Conservation (phyloP, 2,888 invertebrate species). For the Parnassius glacialis region DNA sequence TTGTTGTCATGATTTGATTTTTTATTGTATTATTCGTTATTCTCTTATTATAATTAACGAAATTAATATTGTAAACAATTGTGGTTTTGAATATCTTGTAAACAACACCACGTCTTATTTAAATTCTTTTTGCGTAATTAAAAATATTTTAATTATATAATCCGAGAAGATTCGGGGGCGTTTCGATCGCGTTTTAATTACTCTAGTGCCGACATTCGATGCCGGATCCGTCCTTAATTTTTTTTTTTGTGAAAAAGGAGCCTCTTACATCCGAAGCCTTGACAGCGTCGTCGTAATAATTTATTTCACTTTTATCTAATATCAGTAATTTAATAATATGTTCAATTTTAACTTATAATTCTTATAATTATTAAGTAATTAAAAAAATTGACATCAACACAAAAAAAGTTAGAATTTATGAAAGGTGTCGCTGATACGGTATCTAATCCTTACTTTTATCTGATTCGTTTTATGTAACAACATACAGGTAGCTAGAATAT, state of each 20-base stretch:
- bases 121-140: slow-evolving; percentile 35
- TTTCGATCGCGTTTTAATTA: slow-evolving; percentile 50
- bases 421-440: no score
- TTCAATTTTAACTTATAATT: not conserved
- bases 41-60: no score
- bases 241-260: slow-evolving; percentile 31
- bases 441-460: no score
- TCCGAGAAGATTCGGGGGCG: slow-evolving; percentile 31
- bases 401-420: no score
- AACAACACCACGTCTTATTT: not conserved
- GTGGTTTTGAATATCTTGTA: no score
- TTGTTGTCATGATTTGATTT: no score
- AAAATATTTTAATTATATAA: slow-evolving; percentile 41
- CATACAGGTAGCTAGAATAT: no score
- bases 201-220: slow-evolving; percentile 34
- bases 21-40: no score
- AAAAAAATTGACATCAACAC: no score
- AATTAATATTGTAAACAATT: no score
- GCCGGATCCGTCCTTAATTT: slow-evolving; percentile 33
- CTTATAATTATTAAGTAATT: no score
- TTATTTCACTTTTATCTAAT: slow-evolving; percentile 12
- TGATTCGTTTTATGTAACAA: no score
- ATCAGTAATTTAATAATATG: not conserved
- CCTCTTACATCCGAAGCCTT: slow-evolving; percentile 9
- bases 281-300: not conserved